These are phyloP conservation scores for Gadus chalcogrammus DNA, from an alignment of 2,113 vertebrate genomes.

Conservation along the genomic window DNA sequence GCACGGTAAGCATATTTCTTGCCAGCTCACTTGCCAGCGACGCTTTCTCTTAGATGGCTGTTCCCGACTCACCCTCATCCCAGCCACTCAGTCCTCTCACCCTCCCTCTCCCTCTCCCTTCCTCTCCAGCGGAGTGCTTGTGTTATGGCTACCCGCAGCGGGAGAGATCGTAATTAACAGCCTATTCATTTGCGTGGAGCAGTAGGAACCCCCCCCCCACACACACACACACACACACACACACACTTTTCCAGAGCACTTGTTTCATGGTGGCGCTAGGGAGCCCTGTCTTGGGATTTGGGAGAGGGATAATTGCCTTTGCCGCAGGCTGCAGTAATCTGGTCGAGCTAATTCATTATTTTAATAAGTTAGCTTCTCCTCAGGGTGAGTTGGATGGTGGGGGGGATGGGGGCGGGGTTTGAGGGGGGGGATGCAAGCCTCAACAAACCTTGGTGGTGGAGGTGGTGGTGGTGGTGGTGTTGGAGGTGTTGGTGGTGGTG, in stretches of 20 bases:
- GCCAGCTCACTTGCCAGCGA: constrained; percentile 1
- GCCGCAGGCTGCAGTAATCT: constrained; percentile 85
- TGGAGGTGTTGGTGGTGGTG: too few species aligned
- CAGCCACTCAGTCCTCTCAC: constrained; percentile 22
- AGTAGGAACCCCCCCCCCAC: constrained; percentile 48
- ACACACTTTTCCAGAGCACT: constrained; percentile 68
- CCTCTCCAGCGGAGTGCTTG: constrained; percentile 51
- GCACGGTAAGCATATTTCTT: constrained; percentile 11
- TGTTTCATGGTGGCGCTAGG: constrained; percentile 81
- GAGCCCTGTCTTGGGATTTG: constrained; percentile 79
- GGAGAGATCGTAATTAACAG: constrained; percentile 84
- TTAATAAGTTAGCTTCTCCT: constrained; percentile 87
- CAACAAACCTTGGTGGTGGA: constrained; percentile 68
- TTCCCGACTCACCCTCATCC: constrained; percentile 31
- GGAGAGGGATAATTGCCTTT: constrained; percentile 83
- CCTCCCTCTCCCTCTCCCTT: constrained; percentile 39
- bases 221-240: too few species aligned
- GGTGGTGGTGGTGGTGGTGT: too few species aligned
- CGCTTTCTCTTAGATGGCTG: constrained; percentile 7
- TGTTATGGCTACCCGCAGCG: constrained; percentile 77
- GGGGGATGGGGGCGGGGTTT: neutral
- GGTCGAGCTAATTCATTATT: constrained; percentile 85
- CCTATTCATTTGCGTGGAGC: constrained; percentile 79
- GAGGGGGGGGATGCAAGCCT: constrained; percentile 54
- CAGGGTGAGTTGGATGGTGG: constrained; percentile 66